A percentile compares a stretch with the other conserved stretches of the same genome.
These are phyloP conservation scores for Muscicapa striata DNA, from an alignment of 2,797 vertebrate species.

Conservation along the genomic window DNA sequence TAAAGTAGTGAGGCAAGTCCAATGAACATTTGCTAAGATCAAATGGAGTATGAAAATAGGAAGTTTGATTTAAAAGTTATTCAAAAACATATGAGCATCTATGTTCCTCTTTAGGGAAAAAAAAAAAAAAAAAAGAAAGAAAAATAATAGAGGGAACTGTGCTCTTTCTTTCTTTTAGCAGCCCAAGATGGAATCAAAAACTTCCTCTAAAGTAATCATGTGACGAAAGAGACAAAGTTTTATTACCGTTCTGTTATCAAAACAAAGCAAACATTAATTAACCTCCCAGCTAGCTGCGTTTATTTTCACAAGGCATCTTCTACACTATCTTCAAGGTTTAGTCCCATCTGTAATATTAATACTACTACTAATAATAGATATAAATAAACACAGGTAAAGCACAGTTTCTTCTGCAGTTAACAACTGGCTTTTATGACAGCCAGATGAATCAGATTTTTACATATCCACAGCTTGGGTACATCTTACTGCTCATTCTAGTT, in stretches of 20 bases:
- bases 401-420: not conserved
- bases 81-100: not conserved
- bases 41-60: constrained; percentile 49
- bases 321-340: not conserved
- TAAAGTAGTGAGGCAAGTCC: constrained; percentile 39
- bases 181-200: constrained; percentile 14
- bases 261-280: constrained; percentile 28
- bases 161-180: constrained; percentile 29
- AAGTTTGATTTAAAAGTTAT: constrained; percentile 15
- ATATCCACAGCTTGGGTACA: not conserved
- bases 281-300: not conserved
- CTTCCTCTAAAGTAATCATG: not conserved
- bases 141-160: not conserved
- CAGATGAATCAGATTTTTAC: not conserved
- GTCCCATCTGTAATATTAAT: not conserved
- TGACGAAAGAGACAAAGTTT: not conserved
- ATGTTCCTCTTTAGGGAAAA: constrained; percentile 1
- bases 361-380: not conserved
- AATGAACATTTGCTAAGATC: constrained; percentile 21
- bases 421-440: not conserved
- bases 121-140: not conserved
- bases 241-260: not conserved
- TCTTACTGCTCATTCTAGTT: not conserved
- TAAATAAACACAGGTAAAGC: not conserved
- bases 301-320: not conserved